Conservation (phyloP, 1,140 invertebrate species). For the Tribolium castaneum region DNA sequence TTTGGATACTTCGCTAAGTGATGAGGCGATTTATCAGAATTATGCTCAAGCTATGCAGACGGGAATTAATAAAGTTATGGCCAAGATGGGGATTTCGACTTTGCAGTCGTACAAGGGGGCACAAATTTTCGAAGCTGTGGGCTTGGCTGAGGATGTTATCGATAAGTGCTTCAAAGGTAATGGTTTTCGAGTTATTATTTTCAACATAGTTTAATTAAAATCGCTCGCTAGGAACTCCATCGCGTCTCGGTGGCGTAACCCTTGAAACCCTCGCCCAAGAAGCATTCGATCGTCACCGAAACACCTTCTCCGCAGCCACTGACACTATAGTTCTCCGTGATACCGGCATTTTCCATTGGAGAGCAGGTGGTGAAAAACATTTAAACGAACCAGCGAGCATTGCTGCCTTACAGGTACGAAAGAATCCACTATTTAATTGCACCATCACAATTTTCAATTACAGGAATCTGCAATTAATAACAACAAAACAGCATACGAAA, state of each 20-base stretch:
- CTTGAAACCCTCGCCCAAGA: constrained; percentile 92
- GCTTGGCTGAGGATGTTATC: constrained; percentile 91
- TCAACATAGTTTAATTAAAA: not conserved
- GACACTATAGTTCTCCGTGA: constrained; percentile 90
- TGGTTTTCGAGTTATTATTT: not conserved
- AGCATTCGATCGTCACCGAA: constrained; percentile 83
- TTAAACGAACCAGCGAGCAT: constrained; percentile 96
- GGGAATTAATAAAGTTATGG: constrained; percentile 80
- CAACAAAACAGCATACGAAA: constrained; percentile 85
- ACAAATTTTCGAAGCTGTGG: constrained; percentile 99
- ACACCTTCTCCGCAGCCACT: constrained; percentile 79
- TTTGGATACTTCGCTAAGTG: constrained; percentile 78
- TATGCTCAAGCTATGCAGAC: constrained; percentile 70
- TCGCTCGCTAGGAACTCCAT: constrained; percentile 80
- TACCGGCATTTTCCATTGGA: constrained; percentile 96
- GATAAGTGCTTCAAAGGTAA: constrained; percentile 90
- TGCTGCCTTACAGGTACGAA: constrained; percentile 84
- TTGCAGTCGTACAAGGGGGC: constrained; percentile 99
- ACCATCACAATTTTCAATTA: not conserved
- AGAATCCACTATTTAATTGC: not conserved
- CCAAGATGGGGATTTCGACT: constrained; percentile 99
- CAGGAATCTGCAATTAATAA: constrained; percentile 85
- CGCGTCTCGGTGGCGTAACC: constrained; percentile 92
- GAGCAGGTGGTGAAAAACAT: constrained; percentile 97
- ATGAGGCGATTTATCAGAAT: constrained; percentile 86